phyloP scores from a whole-genome alignment of 2,888 invertebrate species.

The Caenorhabditis wallacei region DNA sequence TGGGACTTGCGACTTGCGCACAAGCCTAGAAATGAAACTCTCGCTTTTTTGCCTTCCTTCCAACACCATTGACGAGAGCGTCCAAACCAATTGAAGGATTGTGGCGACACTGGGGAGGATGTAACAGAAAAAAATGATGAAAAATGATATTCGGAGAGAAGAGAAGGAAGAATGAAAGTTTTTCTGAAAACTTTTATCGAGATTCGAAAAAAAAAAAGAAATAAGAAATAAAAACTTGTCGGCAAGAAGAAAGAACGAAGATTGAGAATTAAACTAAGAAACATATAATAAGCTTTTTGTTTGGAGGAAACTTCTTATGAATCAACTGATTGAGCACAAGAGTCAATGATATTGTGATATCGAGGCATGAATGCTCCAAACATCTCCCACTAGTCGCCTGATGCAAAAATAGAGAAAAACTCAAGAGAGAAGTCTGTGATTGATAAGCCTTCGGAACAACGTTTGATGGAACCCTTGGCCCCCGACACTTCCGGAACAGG shows the following conservation, averaged over 20 bases:
- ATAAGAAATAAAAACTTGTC: not conserved
- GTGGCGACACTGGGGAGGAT: slow-evolving; percentile 3
- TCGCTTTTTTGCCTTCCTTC: not conserved
- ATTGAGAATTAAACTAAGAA: not conserved
- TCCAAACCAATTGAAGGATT: slow-evolving; percentile 15
- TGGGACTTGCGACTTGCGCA: slow-evolving; percentile 10
- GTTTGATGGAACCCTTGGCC: slow-evolving; percentile 48
- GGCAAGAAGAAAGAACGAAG: not conserved
- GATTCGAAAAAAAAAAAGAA: not conserved
- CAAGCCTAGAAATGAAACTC: slow-evolving; percentile 15
- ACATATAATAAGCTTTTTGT: no score
- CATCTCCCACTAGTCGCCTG: not conserved
- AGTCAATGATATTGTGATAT: slow-evolving; percentile 17
- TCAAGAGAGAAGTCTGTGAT: slow-evolving; percentile 46
- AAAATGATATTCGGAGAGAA: slow-evolving; percentile 35
- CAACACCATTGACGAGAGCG: not conserved
- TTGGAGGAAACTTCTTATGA: not conserved
- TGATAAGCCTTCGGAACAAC: slow-evolving; percentile 49
- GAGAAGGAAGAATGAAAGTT: not conserved
- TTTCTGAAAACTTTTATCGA: not conserved
- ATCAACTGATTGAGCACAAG: slow-evolving; percentile 5
- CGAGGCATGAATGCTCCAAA: slow-evolving; percentile 10
- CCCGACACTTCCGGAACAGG: slow-evolving; percentile 14
- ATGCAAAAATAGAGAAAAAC: slow-evolving; percentile 32
- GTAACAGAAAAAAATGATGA: slow-evolving; percentile 24